Evolutionary conservation across 2,113 vertebrate species (phyloP).

Genomic region (Delphinapterus leucas): DNA sequence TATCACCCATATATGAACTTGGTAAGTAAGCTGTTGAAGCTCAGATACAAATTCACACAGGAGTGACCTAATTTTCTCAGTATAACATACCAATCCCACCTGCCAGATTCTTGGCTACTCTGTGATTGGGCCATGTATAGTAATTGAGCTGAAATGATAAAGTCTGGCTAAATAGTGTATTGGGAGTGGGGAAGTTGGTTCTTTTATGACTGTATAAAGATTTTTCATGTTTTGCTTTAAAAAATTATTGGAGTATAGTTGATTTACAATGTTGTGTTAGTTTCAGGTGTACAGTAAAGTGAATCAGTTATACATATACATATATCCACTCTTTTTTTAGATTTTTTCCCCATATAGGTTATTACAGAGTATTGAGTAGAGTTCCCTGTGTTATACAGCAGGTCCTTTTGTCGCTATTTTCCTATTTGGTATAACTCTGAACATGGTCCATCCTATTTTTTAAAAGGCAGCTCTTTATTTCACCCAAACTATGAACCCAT

Average conservation of each 20-base stretch:
- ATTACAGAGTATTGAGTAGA: too few relatives aligned
- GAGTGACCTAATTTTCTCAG: neutral
- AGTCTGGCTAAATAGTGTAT: neutral
- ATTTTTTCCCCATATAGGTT: too few relatives aligned
- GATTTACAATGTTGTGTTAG: too few relatives aligned
- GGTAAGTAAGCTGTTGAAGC: neutral
- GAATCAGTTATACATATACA: too few relatives aligned
- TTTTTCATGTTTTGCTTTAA: neutral
- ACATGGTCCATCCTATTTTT: neutral
- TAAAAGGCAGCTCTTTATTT: neutral
- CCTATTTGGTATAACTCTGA: neutral
- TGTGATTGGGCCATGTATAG: neutral
- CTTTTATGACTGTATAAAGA: neutral
- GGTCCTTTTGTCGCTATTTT: neutral
- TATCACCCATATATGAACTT: neutral
- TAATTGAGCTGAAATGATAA: neutral
- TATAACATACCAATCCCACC: neutral
- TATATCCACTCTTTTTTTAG: too few relatives aligned
- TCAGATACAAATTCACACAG: neutral
- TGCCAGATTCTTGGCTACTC: neutral
- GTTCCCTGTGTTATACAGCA: too few relatives aligned
- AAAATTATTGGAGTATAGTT: too few relatives aligned
- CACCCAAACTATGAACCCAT: neutral
- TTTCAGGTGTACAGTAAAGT: too few relatives aligned
- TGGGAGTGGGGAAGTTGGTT: accelerated